Percentiles rank a stretch among this genome's conserved stretches.
Conservation (phyloP, 2,797 vertebrate species). For the Capromys pilorides region DNA sequence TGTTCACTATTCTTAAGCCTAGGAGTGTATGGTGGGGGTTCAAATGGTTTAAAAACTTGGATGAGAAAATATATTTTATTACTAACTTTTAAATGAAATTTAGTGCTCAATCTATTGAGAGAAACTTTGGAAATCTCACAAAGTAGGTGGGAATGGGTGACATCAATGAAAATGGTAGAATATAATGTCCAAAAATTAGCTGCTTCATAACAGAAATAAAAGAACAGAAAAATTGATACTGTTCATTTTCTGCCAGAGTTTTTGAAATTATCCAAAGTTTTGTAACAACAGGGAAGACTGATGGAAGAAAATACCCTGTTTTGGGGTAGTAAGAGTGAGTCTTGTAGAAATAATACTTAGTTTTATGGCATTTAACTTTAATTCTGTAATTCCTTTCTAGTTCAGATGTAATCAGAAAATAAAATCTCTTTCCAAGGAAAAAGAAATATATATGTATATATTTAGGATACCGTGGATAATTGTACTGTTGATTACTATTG, state of each 20-base stretch:
- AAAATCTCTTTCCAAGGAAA: neutral
- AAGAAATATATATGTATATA: no score
- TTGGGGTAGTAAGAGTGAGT: neutral
- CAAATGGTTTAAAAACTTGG: neutral
- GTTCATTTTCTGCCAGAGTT: neutral
- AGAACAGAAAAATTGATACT: neutral
- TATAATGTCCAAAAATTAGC: constrained; percentile 6
- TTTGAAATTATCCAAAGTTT: neutral
- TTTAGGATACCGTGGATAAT: no score
- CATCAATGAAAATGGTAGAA: neutral
- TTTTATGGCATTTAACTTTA: neutral
- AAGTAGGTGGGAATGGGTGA: neutral
- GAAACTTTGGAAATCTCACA: neutral
- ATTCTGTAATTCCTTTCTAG: neutral
- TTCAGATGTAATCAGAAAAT: neutral
- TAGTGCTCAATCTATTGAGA: constrained; percentile 36
- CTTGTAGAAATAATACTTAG: neutral
- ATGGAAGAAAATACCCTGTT: neutral
- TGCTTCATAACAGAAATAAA: neutral
- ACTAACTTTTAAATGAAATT: constrained; percentile 3
- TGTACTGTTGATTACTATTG: no score
- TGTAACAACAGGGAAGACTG: constrained; percentile 6
- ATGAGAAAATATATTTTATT: neutral
- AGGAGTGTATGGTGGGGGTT: neutral
- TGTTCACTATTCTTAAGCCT: neutral